Percentiles rank a stretch among this genome's conserved stretches.
Evolutionary conservation across 2,113 vertebrate genomes (phyloP).

Genomic region (Archocentrus centrarchus): DNA sequence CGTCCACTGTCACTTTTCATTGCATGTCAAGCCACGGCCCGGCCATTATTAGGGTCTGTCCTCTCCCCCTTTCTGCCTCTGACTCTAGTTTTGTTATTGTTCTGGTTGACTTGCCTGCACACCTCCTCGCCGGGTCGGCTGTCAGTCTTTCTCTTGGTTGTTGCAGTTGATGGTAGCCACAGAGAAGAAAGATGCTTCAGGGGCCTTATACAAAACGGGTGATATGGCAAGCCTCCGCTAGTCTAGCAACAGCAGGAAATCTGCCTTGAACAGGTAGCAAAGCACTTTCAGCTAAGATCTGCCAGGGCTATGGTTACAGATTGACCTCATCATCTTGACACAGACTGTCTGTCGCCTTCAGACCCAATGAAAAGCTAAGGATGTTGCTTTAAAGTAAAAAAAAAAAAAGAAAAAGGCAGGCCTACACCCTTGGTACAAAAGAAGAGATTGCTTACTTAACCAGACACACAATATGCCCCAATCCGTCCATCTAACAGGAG

Average conservation of each 20-base stretch:
- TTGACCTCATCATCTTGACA: slow-evolving; percentile 63
- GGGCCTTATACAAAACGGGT: slow-evolving; percentile 45
- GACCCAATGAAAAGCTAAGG: slow-evolving; percentile 43
- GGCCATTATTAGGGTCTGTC: slow-evolving; percentile 83
- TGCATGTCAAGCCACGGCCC: slow-evolving; percentile 77
- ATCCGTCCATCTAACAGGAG: slow-evolving; percentile 68
- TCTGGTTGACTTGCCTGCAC: slow-evolving; percentile 75
- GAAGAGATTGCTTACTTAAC: slow-evolving; percentile 55
- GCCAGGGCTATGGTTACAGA: slow-evolving; percentile 37
- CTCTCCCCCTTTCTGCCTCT: slow-evolving; percentile 70
- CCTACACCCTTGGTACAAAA: slow-evolving; percentile 38
- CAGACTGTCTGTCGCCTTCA: slow-evolving; percentile 49
- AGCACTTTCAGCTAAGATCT: slow-evolving; percentile 52
- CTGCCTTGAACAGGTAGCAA: slow-evolving; percentile 46
- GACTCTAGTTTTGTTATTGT: slow-evolving; percentile 79
- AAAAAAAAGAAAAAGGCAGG: slow-evolving; percentile 53
- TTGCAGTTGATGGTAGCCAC: slow-evolving; percentile 63
- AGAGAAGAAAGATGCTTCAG: slow-evolving; percentile 63
- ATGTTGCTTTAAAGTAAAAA: slow-evolving; percentile 51
- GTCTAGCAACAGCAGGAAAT: slow-evolving; percentile 38
- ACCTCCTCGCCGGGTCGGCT: slow-evolving; percentile 69
- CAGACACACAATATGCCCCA: slow-evolving; percentile 62
- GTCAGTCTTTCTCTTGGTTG: slow-evolving; percentile 70
- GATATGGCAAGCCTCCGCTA: slow-evolving; percentile 26
- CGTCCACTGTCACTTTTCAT: slow-evolving; percentile 85